Evolutionary conservation across 37 sponge, comb jelly and placozoan species (phyloP).

Genomic region (Ephydatia muelleri): DNA sequence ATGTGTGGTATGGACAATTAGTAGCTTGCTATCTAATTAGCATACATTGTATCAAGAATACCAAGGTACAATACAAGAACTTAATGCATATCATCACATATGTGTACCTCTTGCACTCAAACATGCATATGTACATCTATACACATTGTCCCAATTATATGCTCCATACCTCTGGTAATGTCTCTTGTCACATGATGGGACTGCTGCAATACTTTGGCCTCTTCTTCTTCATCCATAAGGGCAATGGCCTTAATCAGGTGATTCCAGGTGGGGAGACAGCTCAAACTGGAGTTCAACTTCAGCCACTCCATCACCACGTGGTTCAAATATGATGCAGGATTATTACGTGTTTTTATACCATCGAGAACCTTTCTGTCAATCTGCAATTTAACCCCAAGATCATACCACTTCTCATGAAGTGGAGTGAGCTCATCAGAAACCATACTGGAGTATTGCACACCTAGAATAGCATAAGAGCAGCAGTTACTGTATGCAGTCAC

Average conservation of each 20-base stretch:
- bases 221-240: neutral
- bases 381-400: neutral
- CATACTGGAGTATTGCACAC: neutral
- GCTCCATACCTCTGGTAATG: neutral
- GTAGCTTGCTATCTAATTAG: too few species aligned
- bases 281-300: neutral
- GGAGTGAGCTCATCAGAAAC: neutral
- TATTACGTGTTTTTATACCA: neutral
- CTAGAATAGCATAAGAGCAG: too few species aligned
- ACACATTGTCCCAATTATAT: neutral
- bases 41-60: too few species aligned
- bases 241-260: neutral
- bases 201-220: neutral
- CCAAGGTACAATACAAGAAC: too few species aligned
- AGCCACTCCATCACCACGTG: neutral
- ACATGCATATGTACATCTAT: neutral
- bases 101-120: constrained; percentile 11
- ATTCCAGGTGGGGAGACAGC: neutral
- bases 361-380: neutral
- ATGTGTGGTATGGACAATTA: too few species aligned
- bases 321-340: neutral
- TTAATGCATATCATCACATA: too few species aligned
- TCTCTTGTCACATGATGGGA: neutral
- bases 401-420: neutral
- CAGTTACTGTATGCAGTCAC: too few species aligned